phyloP scores from a whole-genome alignment of 2,888 invertebrate genomes.

The Myathropa florea region DNA sequence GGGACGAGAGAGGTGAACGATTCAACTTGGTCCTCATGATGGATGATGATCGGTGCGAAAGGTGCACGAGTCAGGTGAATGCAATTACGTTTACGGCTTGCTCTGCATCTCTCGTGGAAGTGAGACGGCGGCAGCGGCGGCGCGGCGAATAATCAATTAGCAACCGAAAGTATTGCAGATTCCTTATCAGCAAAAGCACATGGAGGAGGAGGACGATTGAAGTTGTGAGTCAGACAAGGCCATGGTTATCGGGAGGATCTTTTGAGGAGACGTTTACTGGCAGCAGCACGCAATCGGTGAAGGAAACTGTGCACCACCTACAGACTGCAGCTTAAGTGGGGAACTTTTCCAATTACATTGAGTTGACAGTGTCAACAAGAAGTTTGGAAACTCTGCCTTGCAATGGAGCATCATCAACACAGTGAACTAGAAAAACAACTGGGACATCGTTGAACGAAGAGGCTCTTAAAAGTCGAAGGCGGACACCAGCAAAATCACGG shows the following conservation, averaged over 20 bases:
- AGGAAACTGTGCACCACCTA: neutral
- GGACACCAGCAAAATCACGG: no score
- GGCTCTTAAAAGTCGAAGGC: no score
- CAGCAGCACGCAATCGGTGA: no score
- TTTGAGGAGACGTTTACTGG: no score
- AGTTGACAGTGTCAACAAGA: neutral
- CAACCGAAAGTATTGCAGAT: neutral
- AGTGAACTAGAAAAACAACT: neutral
- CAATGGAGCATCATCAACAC: neutral
- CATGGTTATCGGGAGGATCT: neutral
- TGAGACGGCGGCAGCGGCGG: neutral
- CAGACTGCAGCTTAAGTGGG: neutral
- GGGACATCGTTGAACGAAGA: neutral
- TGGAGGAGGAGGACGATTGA: neutral
- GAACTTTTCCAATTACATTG: neutral
- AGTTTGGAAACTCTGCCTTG: neutral
- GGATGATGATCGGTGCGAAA: neutral
- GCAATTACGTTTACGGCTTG: neutral
- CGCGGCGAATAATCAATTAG: neutral
- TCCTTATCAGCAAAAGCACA: neutral
- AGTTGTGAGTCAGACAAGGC: neutral
- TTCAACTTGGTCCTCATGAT: neutral
- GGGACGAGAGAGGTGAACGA: neutral
- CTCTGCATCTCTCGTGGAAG: neutral
- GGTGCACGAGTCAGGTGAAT: neutral